Evolutionary conservation across 2,113 vertebrate species (phyloP).

Genomic region (Chroicocephalus ridibundus): DNA sequence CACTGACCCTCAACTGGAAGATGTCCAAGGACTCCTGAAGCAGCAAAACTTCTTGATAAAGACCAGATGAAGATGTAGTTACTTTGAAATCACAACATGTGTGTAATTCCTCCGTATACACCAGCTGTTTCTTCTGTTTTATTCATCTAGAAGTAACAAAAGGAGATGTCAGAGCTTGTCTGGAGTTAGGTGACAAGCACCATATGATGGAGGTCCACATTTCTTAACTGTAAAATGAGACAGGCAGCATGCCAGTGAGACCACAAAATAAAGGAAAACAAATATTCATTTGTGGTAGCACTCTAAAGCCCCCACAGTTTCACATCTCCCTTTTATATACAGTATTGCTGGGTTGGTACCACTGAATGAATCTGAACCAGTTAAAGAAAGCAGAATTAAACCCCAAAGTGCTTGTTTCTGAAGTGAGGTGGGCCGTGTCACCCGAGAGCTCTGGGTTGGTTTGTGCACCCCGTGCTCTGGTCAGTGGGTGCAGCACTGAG

Average conservation of each 20-base stretch:
- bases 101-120: not conserved
- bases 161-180: not conserved
- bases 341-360: not conserved
- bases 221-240: not conserved
- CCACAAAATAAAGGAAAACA: not conserved
- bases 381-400: not conserved
- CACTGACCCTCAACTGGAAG: not conserved
- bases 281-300: not conserved
- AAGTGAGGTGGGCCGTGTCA: accelerated
- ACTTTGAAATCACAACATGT: not conserved
- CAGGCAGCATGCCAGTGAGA: not conserved
- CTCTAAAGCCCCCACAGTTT: not conserved
- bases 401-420: not conserved
- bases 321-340: not conserved
- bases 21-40: not conserved
- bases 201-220: not conserved
- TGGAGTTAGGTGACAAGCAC: not conserved
- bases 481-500: not conserved
- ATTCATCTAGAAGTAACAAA: not conserved
- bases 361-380: not conserved
- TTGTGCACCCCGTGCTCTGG: not conserved
- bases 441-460: not conserved
- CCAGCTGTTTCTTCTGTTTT: not conserved
- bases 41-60: not conserved
- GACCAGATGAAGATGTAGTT: not conserved